Percentiles rank a stretch among this genome's conserved stretches.
phyloP scores from a whole-genome alignment of 92 coral and sea anemone genomes.

The Meandrina meandrites region DNA sequence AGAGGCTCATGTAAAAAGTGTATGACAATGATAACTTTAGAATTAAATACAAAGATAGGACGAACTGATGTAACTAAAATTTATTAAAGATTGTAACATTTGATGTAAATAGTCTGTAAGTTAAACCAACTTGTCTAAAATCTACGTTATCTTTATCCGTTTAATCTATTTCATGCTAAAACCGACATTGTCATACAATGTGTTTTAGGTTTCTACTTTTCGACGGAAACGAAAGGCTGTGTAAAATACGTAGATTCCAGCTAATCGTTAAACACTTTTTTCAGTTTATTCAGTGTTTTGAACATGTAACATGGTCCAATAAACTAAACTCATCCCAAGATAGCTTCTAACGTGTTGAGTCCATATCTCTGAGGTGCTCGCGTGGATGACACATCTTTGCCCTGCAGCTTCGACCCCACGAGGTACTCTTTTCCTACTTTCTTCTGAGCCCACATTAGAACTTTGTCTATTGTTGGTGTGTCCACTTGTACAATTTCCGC shows the following conservation, averaged over 20 bases:
- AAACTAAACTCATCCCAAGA: neutral
- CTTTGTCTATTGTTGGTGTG: conserved; percentile 57
- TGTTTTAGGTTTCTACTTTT: too few species aligned
- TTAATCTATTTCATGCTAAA: neutral
- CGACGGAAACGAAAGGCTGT: neutral
- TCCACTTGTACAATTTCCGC: conserved; percentile 54
- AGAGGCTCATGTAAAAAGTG: too few species aligned
- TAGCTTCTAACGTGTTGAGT: neutral
- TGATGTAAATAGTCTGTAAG: too few species aligned
- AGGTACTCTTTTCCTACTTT: conserved; percentile 55
- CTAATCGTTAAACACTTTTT: neutral
- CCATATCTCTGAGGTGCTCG: conserved; percentile 60
- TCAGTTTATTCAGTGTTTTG: neutral
- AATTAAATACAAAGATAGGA: too few species aligned
- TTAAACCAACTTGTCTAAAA: too few species aligned
- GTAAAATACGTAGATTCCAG: neutral
- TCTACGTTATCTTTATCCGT: too few species aligned
- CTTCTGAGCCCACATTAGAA: conserved; percentile 55
- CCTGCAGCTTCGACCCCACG: conserved; percentile 41
- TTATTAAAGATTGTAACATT: too few species aligned
- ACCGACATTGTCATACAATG: neutral
- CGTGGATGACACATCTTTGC: conserved; percentile 53
- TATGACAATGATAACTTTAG: too few species aligned
- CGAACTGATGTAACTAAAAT: too few species aligned
- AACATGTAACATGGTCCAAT: neutral